These are phyloP conservation scores for Drosophila hamatofila DNA, from an alignment of 2,888 invertebrate species.

Conservation along the genomic window DNA sequence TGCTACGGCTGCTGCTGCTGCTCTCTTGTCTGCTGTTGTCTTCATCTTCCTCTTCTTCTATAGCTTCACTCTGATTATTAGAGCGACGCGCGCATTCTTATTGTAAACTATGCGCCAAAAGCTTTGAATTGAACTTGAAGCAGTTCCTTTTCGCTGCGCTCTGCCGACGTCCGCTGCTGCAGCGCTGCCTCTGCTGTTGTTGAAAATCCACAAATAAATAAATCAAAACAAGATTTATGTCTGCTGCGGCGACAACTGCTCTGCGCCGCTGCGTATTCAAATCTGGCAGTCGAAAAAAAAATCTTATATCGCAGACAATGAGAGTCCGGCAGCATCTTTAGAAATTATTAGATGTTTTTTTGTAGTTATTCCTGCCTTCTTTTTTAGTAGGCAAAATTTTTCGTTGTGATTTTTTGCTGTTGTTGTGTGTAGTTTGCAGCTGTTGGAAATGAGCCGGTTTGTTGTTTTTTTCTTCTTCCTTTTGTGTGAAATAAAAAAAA, in stretches of 20 bases:
- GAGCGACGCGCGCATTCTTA: slow-evolving; percentile 45
- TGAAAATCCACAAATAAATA: slow-evolving; percentile 48
- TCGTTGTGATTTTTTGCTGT: slow-evolving; percentile 41
- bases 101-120: slow-evolving; percentile 58
- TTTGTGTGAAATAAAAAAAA: slow-evolving; percentile 18
- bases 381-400: slow-evolving; percentile 43
- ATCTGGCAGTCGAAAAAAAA: slow-evolving; percentile 45
- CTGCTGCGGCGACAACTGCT: slow-evolving; percentile 31
- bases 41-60: not conserved
- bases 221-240: slow-evolving; percentile 72
- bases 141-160: slow-evolving; percentile 11
- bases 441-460: slow-evolving; percentile 71
- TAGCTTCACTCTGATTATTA: slow-evolving; percentile 18
- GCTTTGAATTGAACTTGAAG: slow-evolving; percentile 41
- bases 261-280: slow-evolving; percentile 48
- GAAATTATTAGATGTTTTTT: slow-evolving; percentile 65
- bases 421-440: slow-evolving; percentile 55
- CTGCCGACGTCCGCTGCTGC: not conserved
- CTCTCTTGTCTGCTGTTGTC: slow-evolving; percentile 9
- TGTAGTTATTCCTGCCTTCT: slow-evolving; percentile 24
- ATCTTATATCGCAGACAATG: slow-evolving; percentile 50
- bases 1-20: not conserved
- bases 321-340: slow-evolving; percentile 49
- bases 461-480: slow-evolving; percentile 11
- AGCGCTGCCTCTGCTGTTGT: not conserved